Conservation (phyloP, 2,797 vertebrate genomes). For the Muscicapa comitata region DNA sequence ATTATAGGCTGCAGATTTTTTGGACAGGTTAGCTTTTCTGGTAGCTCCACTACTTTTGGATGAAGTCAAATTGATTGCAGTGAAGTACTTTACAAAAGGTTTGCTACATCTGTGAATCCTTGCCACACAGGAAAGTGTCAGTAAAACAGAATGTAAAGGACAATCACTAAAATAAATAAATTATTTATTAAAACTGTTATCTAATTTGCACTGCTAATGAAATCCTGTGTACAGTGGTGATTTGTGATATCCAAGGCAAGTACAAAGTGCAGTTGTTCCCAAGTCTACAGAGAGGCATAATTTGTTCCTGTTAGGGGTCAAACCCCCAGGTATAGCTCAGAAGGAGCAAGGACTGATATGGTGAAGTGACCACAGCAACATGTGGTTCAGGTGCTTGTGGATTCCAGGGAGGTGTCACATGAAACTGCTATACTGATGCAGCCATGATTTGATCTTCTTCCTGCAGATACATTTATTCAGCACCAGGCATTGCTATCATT, state of each 20-base stretch:
- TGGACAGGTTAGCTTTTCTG: background rate
- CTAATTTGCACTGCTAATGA: background rate
- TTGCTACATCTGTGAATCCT: background rate
- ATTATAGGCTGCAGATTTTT: background rate
- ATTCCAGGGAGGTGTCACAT: background rate
- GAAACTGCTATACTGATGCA: background rate
- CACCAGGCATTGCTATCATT: background rate
- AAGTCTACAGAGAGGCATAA: background rate
- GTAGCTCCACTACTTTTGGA: background rate
- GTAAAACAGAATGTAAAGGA: background rate
- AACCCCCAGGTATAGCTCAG: background rate
- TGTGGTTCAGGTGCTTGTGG: background rate
- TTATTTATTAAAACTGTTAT: background rate
- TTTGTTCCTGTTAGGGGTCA: background rate
- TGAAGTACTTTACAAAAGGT: background rate
- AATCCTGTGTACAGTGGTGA: background rate
- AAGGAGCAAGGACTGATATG: background rate
- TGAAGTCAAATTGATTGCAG: background rate
- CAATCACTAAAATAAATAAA: background rate
- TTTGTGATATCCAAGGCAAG: background rate
- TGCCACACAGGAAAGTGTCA: background rate
- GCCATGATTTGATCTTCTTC: background rate
- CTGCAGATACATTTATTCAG: background rate
- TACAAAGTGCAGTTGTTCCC: background rate
- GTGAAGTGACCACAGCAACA: background rate